phyloP scores from a whole-genome alignment of 2,888 invertebrate species.

The Cactoblastis cactorum region DNA sequence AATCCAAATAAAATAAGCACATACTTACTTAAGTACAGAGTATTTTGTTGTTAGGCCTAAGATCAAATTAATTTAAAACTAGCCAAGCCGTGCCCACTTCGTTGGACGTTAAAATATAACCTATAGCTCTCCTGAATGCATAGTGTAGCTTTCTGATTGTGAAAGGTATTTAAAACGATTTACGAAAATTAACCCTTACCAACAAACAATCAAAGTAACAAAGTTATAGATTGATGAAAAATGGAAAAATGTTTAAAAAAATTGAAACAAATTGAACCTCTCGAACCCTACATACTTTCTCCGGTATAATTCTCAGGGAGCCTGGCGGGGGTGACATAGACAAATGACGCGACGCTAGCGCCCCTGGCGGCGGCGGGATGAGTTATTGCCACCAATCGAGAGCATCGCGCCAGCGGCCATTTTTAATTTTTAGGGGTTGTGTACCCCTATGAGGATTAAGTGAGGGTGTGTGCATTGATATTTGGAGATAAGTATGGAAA shows the following conservation, averaged over 20 bases:
- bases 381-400: slow-evolving; percentile 75
- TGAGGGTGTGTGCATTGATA: slow-evolving; percentile 27
- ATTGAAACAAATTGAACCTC: slow-evolving; percentile 21
- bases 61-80: too few relatives aligned
- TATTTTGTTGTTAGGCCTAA: too few relatives aligned
- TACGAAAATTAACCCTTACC: too few relatives aligned
- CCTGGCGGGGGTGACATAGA: slow-evolving; percentile 63
- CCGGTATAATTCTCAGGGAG: slow-evolving; percentile 54
- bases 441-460: slow-evolving; percentile 58
- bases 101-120: too few relatives aligned
- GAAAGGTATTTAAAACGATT: too few relatives aligned
- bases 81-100: too few relatives aligned
- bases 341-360: slow-evolving; percentile 64
- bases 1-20: too few relatives aligned
- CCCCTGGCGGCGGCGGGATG: slow-evolving; percentile 68
- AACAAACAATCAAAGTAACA: too few relatives aligned
- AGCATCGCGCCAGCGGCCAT: slow-evolving; percentile 69
- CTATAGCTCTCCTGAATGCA: too few relatives aligned
- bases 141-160: too few relatives aligned
- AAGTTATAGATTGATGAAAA: too few relatives aligned
- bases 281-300: slow-evolving; percentile 60
- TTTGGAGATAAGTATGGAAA: slow-evolving; percentile 16
- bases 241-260: neutral
- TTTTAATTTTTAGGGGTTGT: slow-evolving; percentile 77
- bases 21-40: too few relatives aligned